Evolutionary conservation across 1,140 invertebrate species (phyloP).

Genomic region (Nebria ingens): DNA sequence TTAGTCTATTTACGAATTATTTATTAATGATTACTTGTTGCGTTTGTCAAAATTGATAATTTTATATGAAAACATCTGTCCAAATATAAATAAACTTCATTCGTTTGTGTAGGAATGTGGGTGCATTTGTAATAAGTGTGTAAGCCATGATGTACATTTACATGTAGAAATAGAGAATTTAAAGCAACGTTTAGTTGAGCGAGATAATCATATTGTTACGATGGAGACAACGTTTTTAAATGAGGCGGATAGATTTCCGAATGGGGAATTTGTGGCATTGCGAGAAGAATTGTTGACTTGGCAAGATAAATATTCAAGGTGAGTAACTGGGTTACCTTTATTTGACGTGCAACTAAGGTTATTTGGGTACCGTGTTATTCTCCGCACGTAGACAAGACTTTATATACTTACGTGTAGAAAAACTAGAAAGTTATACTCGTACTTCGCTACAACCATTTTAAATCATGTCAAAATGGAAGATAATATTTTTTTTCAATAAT

Average conservation of each 20-base stretch:
- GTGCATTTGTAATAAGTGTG: constrained; percentile 42
- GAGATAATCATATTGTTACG: constrained; percentile 70
- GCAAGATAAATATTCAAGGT: constrained; percentile 87
- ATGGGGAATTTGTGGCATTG: constrained; percentile 61
- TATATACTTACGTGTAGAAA: no score
- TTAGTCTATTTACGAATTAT: constrained; percentile 8
- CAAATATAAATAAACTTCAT: no score
- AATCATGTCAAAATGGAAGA: no score
- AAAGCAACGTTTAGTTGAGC: constrained; percentile 65
- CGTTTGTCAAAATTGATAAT: not conserved
- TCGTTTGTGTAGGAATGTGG: constrained; percentile 42
- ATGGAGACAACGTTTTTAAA: constrained; percentile 78
- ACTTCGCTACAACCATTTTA: no score
- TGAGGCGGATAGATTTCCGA: constrained; percentile 63
- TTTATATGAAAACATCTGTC: no score
- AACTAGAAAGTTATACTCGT: no score
- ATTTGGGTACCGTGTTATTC: no score
- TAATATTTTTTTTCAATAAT: no score
- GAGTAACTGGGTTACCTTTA: no score
- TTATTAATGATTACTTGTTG: not conserved
- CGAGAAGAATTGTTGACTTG: constrained; percentile 77
- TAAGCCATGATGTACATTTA: constrained; percentile 52
- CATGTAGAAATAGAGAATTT: constrained; percentile 81
- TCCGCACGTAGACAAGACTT: no score
- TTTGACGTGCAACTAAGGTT: no score